Evolutionary conservation across 1,140 invertebrate genomes (phyloP).

Genomic region (Caligus rogercresseyi): DNA sequence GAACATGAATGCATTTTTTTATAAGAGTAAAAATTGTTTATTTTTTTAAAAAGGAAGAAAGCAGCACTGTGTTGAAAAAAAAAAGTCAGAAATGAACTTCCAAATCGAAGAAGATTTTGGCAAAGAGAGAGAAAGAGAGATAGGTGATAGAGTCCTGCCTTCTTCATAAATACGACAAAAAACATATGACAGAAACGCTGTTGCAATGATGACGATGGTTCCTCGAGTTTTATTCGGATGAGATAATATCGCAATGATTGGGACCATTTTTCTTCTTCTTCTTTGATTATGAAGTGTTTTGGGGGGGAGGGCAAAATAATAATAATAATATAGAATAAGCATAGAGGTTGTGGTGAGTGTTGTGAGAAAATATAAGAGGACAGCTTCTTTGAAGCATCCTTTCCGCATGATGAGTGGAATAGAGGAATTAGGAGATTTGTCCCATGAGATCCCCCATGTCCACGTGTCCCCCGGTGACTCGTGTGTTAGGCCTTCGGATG

Average conservation of each 20-base stretch:
- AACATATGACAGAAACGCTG: too few relatives aligned
- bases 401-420: too few relatives aligned
- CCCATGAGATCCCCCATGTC: slow-evolving; percentile 18
- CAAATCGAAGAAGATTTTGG: not conserved
- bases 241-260: not conserved
- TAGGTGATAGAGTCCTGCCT: too few relatives aligned
- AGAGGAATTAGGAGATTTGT: slow-evolving; percentile 9
- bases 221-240: not conserved
- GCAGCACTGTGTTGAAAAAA: not conserved
- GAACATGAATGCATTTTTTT: not conserved
- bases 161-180: too few relatives aligned
- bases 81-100: not conserved
- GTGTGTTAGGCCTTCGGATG: not conserved
- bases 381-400: too few relatives aligned
- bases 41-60: not conserved
- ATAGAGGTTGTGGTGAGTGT: not conserved
- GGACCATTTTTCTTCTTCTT: not conserved
- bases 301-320: not conserved
- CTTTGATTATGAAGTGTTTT: not conserved
- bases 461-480: not conserved
- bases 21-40: not conserved
- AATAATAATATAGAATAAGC: not conserved
- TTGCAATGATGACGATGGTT: too few relatives aligned
- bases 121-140: not conserved
- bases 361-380: not conserved